Evolutionary conservation across 2,888 invertebrate genomes (phyloP).

Genomic region (Phaonia tiefii): DNA sequence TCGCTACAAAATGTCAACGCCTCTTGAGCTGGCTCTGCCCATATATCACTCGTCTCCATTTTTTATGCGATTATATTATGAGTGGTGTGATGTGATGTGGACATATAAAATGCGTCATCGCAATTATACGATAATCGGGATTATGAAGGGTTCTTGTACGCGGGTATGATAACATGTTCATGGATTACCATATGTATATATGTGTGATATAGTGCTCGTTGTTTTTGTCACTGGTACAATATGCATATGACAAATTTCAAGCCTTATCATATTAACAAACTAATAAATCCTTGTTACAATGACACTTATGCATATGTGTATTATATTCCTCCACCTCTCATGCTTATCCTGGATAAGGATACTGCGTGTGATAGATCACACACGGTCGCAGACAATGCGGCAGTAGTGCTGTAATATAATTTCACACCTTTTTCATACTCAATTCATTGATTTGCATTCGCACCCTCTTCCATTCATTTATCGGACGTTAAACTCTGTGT

Average conservation of each 20-base stretch:
- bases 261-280: constrained; percentile 35
- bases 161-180: neutral
- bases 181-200: constrained; percentile 1
- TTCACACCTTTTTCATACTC: constrained; percentile 10
- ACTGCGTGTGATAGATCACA: constrained; percentile 27
- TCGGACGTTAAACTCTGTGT: too few species aligned
- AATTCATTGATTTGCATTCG: neutral
- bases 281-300: constrained; percentile 40
- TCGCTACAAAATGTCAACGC: constrained; percentile 8
- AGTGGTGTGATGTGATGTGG: neutral
- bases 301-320: neutral
- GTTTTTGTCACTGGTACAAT: neutral
- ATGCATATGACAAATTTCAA: constrained; percentile 39
- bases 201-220: neutral
- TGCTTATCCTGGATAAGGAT: constrained; percentile 20
- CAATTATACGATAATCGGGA: constrained; percentile 22
- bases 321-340: neutral
- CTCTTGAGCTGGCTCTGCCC: neutral
- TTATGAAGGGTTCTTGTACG: neutral
- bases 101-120: neutral
- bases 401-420: neutral
- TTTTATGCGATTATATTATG: too few species aligned
- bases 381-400: too few species aligned
- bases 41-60: constrained; percentile 11
- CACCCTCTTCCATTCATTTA: neutral